These are phyloP conservation scores for Heliocidaris tuberculata DNA, from an alignment of 35 echinoderm and acorn worm species.

Conservation along the genomic window DNA sequence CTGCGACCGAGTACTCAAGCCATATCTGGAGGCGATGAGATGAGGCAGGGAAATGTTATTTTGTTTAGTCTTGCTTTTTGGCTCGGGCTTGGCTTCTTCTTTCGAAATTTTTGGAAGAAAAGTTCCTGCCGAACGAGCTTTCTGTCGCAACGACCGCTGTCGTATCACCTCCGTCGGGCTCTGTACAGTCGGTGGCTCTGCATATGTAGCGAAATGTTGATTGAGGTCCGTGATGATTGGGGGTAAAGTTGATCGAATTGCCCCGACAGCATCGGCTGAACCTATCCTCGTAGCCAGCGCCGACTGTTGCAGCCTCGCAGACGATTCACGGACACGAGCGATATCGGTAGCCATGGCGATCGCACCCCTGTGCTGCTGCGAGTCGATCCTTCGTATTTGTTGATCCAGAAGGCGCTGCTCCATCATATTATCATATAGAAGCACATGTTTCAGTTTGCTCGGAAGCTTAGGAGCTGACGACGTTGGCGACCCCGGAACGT, in stretches of 20 bases:
- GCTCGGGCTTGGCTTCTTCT: background rate
- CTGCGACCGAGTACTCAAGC: background rate
- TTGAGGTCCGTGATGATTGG: background rate
- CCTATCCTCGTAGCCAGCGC: background rate
- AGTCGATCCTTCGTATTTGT: conserved; percentile 6
- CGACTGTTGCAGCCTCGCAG: background rate
- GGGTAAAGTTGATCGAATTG: background rate
- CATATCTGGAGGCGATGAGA: background rate
- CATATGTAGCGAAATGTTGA: background rate
- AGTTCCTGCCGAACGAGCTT: conserved; percentile 3
- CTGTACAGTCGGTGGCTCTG: background rate
- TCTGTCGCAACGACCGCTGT: background rate
- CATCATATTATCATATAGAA: conserved; percentile 17
- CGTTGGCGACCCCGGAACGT: conserved; percentile 2
- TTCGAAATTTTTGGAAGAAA: conserved; percentile 25
- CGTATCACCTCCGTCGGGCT: conserved; percentile 26
- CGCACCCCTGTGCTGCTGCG: background rate
- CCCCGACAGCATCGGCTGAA: background rate
- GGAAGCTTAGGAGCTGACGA: background rate
- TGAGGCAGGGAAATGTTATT: background rate
- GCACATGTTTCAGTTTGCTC: conserved; percentile 35
- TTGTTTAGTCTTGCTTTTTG: background rate
- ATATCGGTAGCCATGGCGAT: conserved; percentile 37
- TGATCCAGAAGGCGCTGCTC: conserved; percentile 6
- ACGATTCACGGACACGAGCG: conserved; percentile 23